These are phyloP conservation scores for Oasisia sp. DNA, from an alignment of 2,888 invertebrate genomes.

Conservation along the genomic window DNA sequence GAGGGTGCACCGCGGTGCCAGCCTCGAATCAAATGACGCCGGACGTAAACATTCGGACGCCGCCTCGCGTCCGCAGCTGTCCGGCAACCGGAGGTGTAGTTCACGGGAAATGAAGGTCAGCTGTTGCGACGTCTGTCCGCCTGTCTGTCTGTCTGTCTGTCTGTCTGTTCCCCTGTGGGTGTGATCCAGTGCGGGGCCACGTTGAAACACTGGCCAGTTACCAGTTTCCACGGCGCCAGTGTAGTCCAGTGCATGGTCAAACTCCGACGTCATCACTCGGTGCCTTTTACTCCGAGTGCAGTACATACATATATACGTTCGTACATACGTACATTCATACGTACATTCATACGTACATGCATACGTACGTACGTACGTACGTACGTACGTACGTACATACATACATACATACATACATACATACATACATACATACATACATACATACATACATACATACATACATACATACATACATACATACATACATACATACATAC, in stretches of 20 bases:
- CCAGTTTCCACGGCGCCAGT: background rate
- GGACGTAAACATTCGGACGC: background rate
- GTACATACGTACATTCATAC: too few species aligned
- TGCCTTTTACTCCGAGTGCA: too few species aligned
- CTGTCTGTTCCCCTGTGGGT: background rate
- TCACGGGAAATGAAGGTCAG: background rate
- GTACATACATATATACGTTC: too few species aligned
- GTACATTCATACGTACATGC: too few species aligned
- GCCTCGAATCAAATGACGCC: background rate
- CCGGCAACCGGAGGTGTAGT: background rate
- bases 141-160: background rate
- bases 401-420: too few species aligned
- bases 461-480: too few species aligned
- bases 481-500: too few species aligned
- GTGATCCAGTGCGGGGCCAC: background rate
- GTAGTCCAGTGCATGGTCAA: background rate
- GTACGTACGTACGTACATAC: too few species aligned
- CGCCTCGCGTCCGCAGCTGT: background rate
- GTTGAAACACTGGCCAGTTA: background rate
- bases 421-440: too few species aligned
- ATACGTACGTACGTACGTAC: too few species aligned
- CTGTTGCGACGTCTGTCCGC: background rate
- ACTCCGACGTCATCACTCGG: background rate
- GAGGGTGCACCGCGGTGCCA: background rate
- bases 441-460: too few species aligned